phyloP scores from a whole-genome alignment of 2,888 invertebrate genomes.

The Alloscopus bannaensis region DNA sequence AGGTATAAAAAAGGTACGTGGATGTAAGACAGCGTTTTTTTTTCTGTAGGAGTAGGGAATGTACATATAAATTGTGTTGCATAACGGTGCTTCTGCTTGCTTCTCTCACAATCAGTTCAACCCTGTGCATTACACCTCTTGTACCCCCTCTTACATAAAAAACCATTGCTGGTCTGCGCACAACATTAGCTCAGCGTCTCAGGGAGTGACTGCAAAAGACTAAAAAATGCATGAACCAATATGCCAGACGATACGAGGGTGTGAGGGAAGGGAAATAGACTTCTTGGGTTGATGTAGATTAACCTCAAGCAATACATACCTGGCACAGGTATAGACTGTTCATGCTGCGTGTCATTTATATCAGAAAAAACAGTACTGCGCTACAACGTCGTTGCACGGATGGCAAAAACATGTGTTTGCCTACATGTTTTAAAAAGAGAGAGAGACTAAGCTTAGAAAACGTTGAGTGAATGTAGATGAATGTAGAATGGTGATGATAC shows the following conservation, averaged over 20 bases:
- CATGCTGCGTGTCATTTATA: no score
- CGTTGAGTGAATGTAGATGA: not conserved
- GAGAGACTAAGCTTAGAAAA: not conserved
- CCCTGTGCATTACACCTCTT: no score
- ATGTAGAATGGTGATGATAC: constrained; percentile 21
- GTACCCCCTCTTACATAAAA: no score
- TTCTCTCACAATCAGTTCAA: not conserved
- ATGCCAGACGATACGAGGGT: constrained; percentile 30
- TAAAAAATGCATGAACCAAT: constrained; percentile 5
- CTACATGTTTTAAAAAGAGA: not conserved
- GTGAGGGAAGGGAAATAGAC: constrained; percentile 25
- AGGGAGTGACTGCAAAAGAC: constrained; percentile 23
- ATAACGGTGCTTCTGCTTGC: constrained; percentile 50
- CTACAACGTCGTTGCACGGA: no score
- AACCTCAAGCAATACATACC: constrained; percentile 14
- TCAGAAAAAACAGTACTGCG: no score
- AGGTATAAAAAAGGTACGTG: constrained; percentile 7
- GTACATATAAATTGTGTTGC: constrained; percentile 38
- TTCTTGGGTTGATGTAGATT: constrained; percentile 26
- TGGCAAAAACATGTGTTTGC: not conserved
- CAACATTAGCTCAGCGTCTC: no score
- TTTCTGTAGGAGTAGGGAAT: constrained; percentile 21
- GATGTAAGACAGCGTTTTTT: constrained; percentile 7
- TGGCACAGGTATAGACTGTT: no score
- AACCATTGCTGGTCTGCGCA: no score